Evolutionary conservation across 2,797 vertebrate species (phyloP).

Genomic region (Schizopygopsis pylzovi): DNA sequence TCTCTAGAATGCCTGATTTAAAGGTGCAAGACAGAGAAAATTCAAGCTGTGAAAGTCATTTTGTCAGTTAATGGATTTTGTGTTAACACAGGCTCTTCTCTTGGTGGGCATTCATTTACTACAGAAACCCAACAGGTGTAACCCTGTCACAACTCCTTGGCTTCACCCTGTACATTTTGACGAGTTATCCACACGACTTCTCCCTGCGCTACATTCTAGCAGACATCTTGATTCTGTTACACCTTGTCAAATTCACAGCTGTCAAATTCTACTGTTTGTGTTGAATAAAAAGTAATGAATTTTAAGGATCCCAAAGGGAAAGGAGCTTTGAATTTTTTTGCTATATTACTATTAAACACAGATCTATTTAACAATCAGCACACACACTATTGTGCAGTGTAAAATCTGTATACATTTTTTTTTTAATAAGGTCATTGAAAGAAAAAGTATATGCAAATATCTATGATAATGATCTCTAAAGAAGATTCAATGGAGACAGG

Average conservation of each 20-base stretch:
- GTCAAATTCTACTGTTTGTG: background rate
- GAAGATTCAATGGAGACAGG: background rate
- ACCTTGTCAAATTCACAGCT: slow-evolving; percentile 4
- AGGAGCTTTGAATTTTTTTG: background rate
- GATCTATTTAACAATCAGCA: background rate
- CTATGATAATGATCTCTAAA: too few relatives aligned
- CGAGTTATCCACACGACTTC: slow-evolving; percentile 2
- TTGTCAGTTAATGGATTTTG: slow-evolving; percentile 41
- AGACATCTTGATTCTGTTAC: slow-evolving; percentile 2
- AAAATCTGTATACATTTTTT: background rate
- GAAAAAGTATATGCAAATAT: background rate
- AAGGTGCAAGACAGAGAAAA: slow-evolving; percentile 15
- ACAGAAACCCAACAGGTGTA: slow-evolving; percentile 5
- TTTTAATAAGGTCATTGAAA: background rate
- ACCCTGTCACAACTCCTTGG: slow-evolving; percentile 1
- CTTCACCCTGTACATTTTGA: slow-evolving; percentile 1
- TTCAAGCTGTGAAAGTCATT: slow-evolving; percentile 44
- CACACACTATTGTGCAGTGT: background rate
- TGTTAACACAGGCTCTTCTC: slow-evolving; percentile 10
- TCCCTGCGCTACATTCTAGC: background rate
- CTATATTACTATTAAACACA: background rate
- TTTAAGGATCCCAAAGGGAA: background rate
- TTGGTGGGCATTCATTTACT: slow-evolving; percentile 19
- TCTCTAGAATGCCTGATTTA: slow-evolving; percentile 22
- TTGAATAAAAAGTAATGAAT: background rate